Percentiles rank a stretch among this genome's conserved stretches.
phyloP scores from a whole-genome alignment of 1,140 invertebrate species.

The Drosophila rhopaloa region DNA sequence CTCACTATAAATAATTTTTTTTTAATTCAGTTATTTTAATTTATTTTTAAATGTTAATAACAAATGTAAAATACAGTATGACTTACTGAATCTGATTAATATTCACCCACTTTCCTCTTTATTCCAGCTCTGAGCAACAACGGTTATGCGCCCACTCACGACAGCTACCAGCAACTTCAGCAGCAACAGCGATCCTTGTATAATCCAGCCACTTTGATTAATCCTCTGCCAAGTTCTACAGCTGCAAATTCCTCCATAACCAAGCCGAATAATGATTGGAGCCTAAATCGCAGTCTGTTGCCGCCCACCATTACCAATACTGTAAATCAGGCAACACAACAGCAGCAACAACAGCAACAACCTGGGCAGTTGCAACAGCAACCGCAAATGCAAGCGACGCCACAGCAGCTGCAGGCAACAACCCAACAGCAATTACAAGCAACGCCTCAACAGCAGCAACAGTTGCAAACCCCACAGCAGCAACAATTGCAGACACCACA shows the following conservation, averaged over 20 bases:
- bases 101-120: not conserved
- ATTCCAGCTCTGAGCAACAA: constrained; percentile 44
- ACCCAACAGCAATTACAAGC: constrained; percentile 44
- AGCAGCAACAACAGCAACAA: constrained; percentile 31
- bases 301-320: constrained; percentile 47
- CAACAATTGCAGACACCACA: constrained; percentile 24
- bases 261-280: constrained; percentile 59
- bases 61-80: too few relatives aligned
- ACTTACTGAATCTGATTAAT: not conserved
- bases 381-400: constrained; percentile 30
- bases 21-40: too few relatives aligned
- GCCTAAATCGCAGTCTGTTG: constrained; percentile 57
- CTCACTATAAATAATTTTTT: too few relatives aligned
- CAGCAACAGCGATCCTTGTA: constrained; percentile 57
- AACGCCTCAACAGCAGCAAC: constrained; percentile 32
- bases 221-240: constrained; percentile 45
- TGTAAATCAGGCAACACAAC: constrained; percentile 21
- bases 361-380: constrained; percentile 41
- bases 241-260: constrained; percentile 35
- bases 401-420: constrained; percentile 39
- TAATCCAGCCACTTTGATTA: constrained; percentile 66
- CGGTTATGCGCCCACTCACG: constrained; percentile 45
- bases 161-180: constrained; percentile 54
- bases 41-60: too few relatives aligned
- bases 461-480: constrained; percentile 36